Conservation (phyloP, 2,888 invertebrate genomes). For the Palloptera scutellata region DNA sequence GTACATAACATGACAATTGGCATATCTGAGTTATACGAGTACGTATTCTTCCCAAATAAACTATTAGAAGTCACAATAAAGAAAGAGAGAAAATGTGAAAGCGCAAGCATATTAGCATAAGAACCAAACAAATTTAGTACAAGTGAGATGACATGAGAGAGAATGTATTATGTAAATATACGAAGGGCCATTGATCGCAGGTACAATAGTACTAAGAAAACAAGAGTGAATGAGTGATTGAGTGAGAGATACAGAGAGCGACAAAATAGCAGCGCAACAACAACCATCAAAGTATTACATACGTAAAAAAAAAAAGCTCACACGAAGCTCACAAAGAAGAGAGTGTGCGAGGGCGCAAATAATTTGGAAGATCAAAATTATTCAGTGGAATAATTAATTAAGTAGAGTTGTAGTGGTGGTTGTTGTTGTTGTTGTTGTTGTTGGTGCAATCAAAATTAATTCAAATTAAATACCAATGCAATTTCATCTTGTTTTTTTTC, state of each 20-base stretch:
- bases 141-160: background rate
- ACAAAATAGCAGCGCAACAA: constrained; percentile 20
- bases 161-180: background rate
- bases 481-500: constrained; percentile 40
- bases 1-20: too few relatives aligned
- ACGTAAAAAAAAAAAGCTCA: constrained; percentile 19
- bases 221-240: background rate
- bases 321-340: constrained; percentile 22
- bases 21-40: too few relatives aligned
- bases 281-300: constrained; percentile 15
- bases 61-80: background rate
- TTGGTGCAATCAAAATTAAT: background rate
- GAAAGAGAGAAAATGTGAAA: background rate
- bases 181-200: background rate
- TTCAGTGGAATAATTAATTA: background rate
- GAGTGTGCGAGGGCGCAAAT: too few relatives aligned
- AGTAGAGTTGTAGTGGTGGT: constrained; percentile 27
- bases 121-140: too few relatives aligned
- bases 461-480: constrained; percentile 38
- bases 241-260: background rate
- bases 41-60: background rate
- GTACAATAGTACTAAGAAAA: constrained; percentile 16
- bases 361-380: too few relatives aligned
- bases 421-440: constrained; percentile 17
- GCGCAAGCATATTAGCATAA: too few relatives aligned